Evolutionary conservation across 2,888 invertebrate species (phyloP).

Genomic region (Plagodis dolabraria): DNA sequence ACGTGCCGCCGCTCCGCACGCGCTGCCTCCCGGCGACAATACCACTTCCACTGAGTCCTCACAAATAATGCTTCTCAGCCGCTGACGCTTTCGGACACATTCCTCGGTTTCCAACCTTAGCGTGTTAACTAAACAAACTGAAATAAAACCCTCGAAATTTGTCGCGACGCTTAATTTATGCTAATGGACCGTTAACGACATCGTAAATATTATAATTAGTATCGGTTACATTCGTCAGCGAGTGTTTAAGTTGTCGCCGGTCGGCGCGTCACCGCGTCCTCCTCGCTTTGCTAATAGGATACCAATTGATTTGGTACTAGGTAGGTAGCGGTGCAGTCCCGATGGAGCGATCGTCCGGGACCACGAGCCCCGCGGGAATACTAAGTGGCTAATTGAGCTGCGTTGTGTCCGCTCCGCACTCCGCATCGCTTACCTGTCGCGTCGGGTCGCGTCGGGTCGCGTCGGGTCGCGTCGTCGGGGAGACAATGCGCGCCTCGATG

Average conservation of each 20-base stretch:
- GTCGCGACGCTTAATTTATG: constrained; percentile 72
- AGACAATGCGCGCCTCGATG: background rate
- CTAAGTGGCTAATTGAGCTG: constrained; percentile 23
- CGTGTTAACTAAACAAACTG: constrained; percentile 59
- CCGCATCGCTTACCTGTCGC: background rate
- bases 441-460: background rate
- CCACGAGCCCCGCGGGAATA: constrained; percentile 16
- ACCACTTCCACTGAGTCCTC: constrained; percentile 20
- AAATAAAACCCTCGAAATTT: constrained; percentile 61
- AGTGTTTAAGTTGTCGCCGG: constrained; percentile 3
- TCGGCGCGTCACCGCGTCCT: background rate
- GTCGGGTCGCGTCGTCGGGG: background rate
- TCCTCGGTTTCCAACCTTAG: constrained; percentile 52
- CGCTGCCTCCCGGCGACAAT: constrained; percentile 27
- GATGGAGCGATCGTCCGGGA: constrained; percentile 11
- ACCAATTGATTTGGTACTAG: background rate
- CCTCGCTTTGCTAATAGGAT: constrained; percentile 5
- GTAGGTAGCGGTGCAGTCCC: constrained; percentile 3
- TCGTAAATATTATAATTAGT: constrained; percentile 62
- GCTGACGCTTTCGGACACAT: constrained; percentile 50
- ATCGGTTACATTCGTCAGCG: constrained; percentile 45
- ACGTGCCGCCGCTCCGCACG: constrained; percentile 16
- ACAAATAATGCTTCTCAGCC: constrained; percentile 5
- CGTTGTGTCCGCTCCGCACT: constrained; percentile 2
- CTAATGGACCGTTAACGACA: constrained; percentile 73